Evolutionary conservation across 2,113 vertebrate species (phyloP), one percentile per base, ranked within the genome.

Genomic region (Gallinago undulata): DNA sequence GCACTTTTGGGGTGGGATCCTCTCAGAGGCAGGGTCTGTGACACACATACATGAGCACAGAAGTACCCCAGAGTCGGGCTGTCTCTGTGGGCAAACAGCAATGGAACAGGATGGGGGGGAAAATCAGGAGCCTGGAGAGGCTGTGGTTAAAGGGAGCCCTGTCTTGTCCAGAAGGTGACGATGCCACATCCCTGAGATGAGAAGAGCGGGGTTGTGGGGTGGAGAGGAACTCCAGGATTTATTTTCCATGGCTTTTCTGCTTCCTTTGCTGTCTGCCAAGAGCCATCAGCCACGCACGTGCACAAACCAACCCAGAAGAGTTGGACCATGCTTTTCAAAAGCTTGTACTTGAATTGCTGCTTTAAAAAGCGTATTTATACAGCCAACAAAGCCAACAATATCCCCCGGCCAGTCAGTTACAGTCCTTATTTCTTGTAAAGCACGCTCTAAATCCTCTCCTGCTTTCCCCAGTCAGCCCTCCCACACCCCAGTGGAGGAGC

Each of bases 201-300:
- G 35, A 81, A 73, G 8, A 84, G 60, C 17, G 74, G 80, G n/a
- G 33, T 41, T 87, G 43, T 55, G 31, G 67, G 35, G 62, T 9
- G 33, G 19, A 62, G 75, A 51, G 77, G 59, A 93, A 74, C 59
- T 77, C 74, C 55, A 31, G 33, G 41, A 47, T 24, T 87, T 91
- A 33, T 77, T 56, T 59, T 48, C 11, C 5, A 45, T 11, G 51
- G 59, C 67, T 93, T 51, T 78, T 68, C 86, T 73, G 60, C 66
- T 95, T 95, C 80, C 73, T 93, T 43, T 91, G 56, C 69, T 84
- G 33, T 84, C 90, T 95, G 92, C 88, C 89, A 95, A 94, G 66
- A 91, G 66, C 69, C 87, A 73, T 95, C 93, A 93, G 48, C 84
- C 86, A 87, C 57, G 62, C 33, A 95, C 35, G 67, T 27, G n/a